Evolutionary conservation across 2,113 vertebrate species (phyloP).

Genomic region (Balaeniceps rex): DNA sequence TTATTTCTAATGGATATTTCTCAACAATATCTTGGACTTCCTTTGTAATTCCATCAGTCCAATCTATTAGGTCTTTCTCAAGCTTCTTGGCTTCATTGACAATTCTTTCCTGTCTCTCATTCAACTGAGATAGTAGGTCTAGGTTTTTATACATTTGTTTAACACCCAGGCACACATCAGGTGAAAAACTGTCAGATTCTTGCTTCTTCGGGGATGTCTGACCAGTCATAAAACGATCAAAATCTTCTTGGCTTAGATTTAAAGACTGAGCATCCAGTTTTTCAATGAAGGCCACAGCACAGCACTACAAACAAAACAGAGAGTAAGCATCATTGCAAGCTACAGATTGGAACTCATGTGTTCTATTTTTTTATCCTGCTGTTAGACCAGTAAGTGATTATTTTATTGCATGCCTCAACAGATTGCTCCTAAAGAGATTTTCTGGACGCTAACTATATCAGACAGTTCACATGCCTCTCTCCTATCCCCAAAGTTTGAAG

Average conservation of each 20-base stretch:
- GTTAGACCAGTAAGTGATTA: neutral
- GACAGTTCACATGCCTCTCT: neutral
- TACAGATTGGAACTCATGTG: rapidly evolving
- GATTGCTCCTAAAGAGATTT: neutral
- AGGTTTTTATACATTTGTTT: slow-evolving; percentile 87
- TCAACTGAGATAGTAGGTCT: slow-evolving; percentile 84
- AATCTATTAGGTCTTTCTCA: slow-evolving; percentile 88
- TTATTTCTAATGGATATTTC: slow-evolving; percentile 87
- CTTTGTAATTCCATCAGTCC: slow-evolving; percentile 83
- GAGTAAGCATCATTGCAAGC: neutral
- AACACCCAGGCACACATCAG: slow-evolving; percentile 77
- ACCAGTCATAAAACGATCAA: slow-evolving; percentile 94
- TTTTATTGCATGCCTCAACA: neutral
- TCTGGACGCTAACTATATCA: neutral
- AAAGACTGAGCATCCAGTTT: slow-evolving; percentile 95
- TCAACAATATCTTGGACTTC: slow-evolving; percentile 88
- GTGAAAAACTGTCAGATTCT: slow-evolving; percentile 76
- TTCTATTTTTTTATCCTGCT: neutral
- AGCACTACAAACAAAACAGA: slow-evolving; percentile 79
- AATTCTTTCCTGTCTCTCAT: slow-evolving; percentile 84
- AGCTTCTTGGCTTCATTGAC: slow-evolving; percentile 82
- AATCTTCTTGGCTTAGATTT: slow-evolving; percentile 93
- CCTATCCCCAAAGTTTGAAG: neutral
- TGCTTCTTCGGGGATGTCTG: slow-evolving; percentile 84
- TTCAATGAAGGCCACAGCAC: slow-evolving; percentile 95